Evolutionary conservation across 2,888 invertebrate genomes (phyloP), one percentile per base, ranked within the genome.

Genomic region (Galeopsomyia nigrocyanea): DNA sequence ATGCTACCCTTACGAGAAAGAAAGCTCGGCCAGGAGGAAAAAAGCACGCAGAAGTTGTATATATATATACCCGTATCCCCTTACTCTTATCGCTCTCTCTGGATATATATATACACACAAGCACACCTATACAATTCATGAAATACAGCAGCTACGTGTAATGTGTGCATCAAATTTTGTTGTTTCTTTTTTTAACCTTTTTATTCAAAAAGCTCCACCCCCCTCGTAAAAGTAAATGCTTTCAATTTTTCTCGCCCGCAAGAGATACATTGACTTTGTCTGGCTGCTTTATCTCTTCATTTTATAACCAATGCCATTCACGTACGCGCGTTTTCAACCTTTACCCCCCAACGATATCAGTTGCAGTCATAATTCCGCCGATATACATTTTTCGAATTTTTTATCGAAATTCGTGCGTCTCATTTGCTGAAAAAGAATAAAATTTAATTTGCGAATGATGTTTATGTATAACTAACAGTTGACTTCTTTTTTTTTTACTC

Each of bases 401-500:
- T 39, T 3, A 1, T 39, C 10, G 13, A 10, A n/a, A n/a, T n/a
- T n/a, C n/a, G n/a, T n/a, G n/a, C n/a, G n/a, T n/a, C n/a, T n/a
- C n/a, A n/a, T n/a, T n/a, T n/a, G n/a, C n/a, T n/a, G n/a, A n/a
- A n/a, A n/a, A n/a, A n/a, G n/a, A n/a, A n/a, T n/a, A n/a, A n/a
- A n/a, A n/a, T n/a, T n/a, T n/a, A n/a, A n/a, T n/a, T n/a, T n/a
- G n/a, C n/a, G n/a, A n/a, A n/a, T n/a, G n/a, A n/a, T n/a, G n/a
- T n/a, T n/a, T n/a, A n/a, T n/a, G n/a, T n/a, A 26, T 39, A 1
- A 39, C 1, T 39, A 39, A 58, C n/a, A 19, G 72, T 64, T 75
- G 75, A 75, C 55, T 51, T 58, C 17, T 26, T 77, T 56, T 68
- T 60, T 26, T 77, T 56, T 68, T 60, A 76, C 7, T 39, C 3